These are phyloP conservation scores for roundworm (Caenorhabditis elegans) DNA, from an alignment of 1,140 invertebrate genomes.

Conservation along the genomic window WBcel235 BX284603.4:6261001-6261500, in stretches of 20 bases:
- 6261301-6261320: too few species aligned
- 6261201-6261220: background rate
- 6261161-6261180: background rate
- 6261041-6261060: background rate
- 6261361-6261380: background rate
- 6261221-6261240: background rate
- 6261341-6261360: background rate
- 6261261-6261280: background rate
- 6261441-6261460: background rate
- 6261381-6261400: background rate
- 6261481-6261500: background rate
- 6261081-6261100: background rate
- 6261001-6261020: too few species aligned
- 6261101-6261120: constrained; percentile 1
- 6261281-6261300: background rate
- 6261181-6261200: background rate
- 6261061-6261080: background rate
- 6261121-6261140: background rate
- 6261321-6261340: background rate
- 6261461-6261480: background rate
- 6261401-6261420: background rate
- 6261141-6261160: background rate
- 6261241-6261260: background rate
- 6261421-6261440: background rate
- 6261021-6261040: background rate